phyloP scores from a whole-genome alignment of 2,888 invertebrate species.

The Urechis unicinctus region DNA sequence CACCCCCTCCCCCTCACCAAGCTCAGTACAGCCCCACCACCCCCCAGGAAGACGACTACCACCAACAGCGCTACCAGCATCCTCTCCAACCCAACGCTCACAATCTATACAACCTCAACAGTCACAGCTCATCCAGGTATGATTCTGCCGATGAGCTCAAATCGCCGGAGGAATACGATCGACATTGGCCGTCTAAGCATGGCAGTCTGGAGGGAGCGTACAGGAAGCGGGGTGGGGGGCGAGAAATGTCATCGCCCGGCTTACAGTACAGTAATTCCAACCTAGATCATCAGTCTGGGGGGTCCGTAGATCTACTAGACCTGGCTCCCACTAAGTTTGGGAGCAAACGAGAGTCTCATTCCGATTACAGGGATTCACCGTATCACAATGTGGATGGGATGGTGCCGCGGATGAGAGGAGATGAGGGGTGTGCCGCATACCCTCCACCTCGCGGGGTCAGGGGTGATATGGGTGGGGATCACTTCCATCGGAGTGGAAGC shows the following conservation, averaged over 20 bases:
- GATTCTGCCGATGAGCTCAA: constrained; percentile 40
- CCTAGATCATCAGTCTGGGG: background rate
- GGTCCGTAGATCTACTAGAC: constrained; percentile 2
- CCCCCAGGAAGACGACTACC: background rate
- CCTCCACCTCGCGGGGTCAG: constrained; percentile 1
- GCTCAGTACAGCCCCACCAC: constrained; percentile 1
- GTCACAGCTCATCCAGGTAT: constrained; percentile 46
- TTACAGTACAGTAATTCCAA: constrained; percentile 18
- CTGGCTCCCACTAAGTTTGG: constrained; percentile 30
- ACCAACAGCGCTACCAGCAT: background rate
- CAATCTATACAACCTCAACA: constrained; percentile 22
- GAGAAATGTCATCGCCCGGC: too few species aligned
- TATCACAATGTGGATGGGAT: constrained; percentile 2
- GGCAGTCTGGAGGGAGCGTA: constrained; percentile 11
- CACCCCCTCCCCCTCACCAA: background rate
- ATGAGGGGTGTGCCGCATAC: constrained; percentile 1
- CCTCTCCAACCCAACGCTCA: constrained; percentile 3
- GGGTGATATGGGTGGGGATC: background rate
- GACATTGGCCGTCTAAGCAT: constrained; percentile 29
- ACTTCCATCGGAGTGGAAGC: background rate
- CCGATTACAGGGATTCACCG: constrained; percentile 21
- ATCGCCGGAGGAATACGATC: constrained; percentile 19
- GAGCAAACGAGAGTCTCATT: constrained; percentile 31
- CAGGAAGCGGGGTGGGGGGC: constrained; percentile 21
- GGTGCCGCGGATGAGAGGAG: background rate